Evolutionary conservation across 2,888 invertebrate genomes (phyloP).

Genomic region (Polymixis lichenea): DNA sequence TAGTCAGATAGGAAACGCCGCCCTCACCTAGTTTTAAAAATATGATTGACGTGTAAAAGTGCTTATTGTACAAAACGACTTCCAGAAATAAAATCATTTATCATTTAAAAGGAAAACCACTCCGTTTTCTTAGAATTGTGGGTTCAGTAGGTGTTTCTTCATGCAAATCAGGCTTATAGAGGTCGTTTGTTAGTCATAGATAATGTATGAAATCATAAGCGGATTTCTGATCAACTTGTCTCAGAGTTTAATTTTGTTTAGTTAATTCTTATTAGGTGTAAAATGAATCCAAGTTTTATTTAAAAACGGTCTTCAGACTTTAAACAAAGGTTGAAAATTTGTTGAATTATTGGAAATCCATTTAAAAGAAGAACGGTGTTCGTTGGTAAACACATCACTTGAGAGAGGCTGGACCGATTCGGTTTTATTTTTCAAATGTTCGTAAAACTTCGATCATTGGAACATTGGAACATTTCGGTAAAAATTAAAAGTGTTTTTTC

Average conservation of each 20-base stretch:
- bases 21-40: no score
- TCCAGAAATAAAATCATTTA: no score
- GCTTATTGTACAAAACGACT: no score
- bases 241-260: conserved; percentile 11
- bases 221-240: conserved; percentile 22
- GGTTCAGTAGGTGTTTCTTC: conserved; percentile 39
- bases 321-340: neutral
- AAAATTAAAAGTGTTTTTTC: neutral
- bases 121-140: conserved; percentile 25
- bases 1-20: no score
- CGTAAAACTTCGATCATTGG: no score
- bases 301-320: neutral
- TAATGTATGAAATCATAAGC: conserved; percentile 23
- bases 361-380: neutral
- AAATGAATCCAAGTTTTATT: neutral
- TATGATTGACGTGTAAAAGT: no score
- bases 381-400: neutral
- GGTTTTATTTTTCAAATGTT: neutral
- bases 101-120: conserved; percentile 7
- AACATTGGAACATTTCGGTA: neutral
- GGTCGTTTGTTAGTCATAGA: conserved; percentile 39
- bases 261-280: neutral
- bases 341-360: neutral
- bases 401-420: neutral
- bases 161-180: conserved; percentile 16